phyloP scores from a whole-genome alignment of 2,888 invertebrate genomes.

The Gisinianus flammeolus region DNA sequence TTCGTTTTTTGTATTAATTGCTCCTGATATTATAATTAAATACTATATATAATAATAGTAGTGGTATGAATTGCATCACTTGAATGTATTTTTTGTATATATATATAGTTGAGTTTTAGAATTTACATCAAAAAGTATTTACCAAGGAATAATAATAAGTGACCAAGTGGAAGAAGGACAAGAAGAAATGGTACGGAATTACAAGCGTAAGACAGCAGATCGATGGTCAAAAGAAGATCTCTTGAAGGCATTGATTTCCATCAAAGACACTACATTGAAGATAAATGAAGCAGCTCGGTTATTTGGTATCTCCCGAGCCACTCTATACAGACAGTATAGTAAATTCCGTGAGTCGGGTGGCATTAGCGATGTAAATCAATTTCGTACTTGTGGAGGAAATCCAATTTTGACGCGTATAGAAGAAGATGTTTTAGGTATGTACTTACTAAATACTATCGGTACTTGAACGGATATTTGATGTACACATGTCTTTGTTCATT shows the following conservation, averaged over 20 bases:
- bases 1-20: no score
- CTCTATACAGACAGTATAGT: conserved; percentile 56
- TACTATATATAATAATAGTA: no score
- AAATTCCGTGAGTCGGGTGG: conserved; percentile 54
- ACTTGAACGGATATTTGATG: no score
- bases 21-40: no score
- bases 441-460: no score
- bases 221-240: conserved; percentile 58
- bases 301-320: conserved; percentile 57
- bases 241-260: conserved; percentile 52
- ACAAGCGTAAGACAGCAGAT: conserved; percentile 57
- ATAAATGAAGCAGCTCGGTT: conserved; percentile 56
- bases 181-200: conserved; percentile 58
- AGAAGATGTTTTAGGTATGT: conserved; percentile 58
- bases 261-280: conserved; percentile 55
- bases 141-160: no score
- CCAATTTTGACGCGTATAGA: conserved; percentile 57
- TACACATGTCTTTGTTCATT: no score
- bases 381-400: conserved; percentile 57
- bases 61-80: no score
- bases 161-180: no score
- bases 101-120: no score
- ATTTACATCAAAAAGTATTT: no score
- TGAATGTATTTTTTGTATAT: no score
- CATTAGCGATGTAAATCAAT: conserved; percentile 54